phyloP scores from a whole-genome alignment of 2,797 vertebrate species.

The Allobates femoralis region DNA sequence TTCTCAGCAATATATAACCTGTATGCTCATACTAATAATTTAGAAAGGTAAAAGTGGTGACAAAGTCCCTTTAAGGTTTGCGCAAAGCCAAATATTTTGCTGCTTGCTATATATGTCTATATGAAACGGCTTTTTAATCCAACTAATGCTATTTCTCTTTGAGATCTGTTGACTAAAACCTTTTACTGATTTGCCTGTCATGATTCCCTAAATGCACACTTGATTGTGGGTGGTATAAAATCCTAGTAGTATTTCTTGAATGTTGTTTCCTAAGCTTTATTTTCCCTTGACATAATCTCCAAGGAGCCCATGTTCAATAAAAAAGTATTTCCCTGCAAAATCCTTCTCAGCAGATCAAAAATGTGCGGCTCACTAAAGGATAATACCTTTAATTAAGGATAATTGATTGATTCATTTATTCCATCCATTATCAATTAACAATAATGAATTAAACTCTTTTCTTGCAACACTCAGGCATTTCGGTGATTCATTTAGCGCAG shows the following conservation, averaged over 20 bases:
- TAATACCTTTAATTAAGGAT: conserved; percentile 43
- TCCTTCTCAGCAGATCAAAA: not conserved
- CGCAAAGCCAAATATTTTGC: too few relatives aligned
- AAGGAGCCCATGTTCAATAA: not conserved
- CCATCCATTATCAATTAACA: conserved; percentile 50
- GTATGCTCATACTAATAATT: too few relatives aligned
- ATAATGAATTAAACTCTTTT: conserved; percentile 45
- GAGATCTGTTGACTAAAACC: too few relatives aligned
- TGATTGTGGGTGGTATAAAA: not conserved
- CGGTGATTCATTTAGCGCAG: conserved; percentile 13
- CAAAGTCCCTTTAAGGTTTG: too few relatives aligned
- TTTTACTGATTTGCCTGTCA: too few relatives aligned
- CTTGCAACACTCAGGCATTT: conserved; percentile 23
- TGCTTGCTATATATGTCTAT: too few relatives aligned
- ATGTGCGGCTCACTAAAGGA: conserved; percentile 25
- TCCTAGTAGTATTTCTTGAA: not conserved
- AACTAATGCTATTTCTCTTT: too few relatives aligned
- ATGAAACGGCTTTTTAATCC: too few relatives aligned
- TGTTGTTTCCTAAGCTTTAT: not conserved
- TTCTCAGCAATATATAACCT: too few relatives aligned
- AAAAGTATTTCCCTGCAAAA: not conserved
- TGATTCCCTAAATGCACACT: not conserved
- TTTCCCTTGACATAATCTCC: not conserved
- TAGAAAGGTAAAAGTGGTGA: too few relatives aligned
- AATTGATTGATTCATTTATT: conserved; percentile 43